These are phyloP conservation scores for Thysanoteuthis rhombus DNA, from an alignment of 2,888 invertebrate species.

Conservation along the genomic window DNA sequence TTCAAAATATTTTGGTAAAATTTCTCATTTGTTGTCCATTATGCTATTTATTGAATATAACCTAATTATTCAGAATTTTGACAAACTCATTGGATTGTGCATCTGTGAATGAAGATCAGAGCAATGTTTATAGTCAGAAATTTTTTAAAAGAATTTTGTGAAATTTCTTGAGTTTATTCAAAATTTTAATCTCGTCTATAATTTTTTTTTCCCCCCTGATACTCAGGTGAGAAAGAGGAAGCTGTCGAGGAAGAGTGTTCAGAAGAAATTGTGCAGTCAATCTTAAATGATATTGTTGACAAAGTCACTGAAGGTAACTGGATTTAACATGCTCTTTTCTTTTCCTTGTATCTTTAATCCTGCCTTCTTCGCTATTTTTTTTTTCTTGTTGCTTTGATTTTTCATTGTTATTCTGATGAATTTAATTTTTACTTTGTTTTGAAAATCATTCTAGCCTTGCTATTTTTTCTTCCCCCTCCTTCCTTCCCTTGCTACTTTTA, in stretches of 20 bases:
- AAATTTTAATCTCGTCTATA: not conserved
- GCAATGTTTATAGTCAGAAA: not conserved
- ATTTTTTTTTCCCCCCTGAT: not conserved
- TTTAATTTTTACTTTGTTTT: not conserved
- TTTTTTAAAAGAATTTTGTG: not conserved
- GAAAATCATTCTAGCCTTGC: not conserved
- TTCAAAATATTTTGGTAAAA: no score
- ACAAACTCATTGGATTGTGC: no score
- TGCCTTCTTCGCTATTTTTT: not conserved
- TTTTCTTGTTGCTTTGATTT: not conserved
- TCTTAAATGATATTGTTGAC: slow-evolving; percentile 47
- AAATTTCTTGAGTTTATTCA: not conserved
- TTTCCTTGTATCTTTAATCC: not conserved
- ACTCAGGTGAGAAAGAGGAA: not conserved
- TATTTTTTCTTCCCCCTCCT: no score
- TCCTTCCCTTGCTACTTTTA: no score
- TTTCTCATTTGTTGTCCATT: no score
- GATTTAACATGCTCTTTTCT: slow-evolving; percentile 25
- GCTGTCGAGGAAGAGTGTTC: slow-evolving; percentile 40
- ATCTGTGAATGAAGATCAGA: not conserved
- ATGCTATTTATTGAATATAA: no score
- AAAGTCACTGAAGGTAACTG: slow-evolving; percentile 40
- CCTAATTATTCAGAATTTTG: no score
- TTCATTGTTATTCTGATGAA: not conserved
- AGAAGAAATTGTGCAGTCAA: slow-evolving; percentile 35